These are phyloP conservation scores for Harpegnathos saltator DNA, from an alignment of 1,140 invertebrate species.

Conservation along the genomic window DNA sequence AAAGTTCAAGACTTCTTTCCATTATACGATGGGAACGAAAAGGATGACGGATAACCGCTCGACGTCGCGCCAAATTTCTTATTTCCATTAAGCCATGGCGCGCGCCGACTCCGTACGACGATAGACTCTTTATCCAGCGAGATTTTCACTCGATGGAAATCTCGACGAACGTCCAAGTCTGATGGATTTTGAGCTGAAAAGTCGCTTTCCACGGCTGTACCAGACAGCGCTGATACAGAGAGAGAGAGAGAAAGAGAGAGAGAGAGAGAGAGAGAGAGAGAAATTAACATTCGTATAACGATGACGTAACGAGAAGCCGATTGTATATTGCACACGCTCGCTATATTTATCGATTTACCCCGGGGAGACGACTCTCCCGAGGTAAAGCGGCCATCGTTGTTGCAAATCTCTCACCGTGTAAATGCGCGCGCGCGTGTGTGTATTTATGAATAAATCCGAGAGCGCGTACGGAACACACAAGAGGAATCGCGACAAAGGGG, in stretches of 20 bases:
- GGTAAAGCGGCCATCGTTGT: conserved; percentile 5
- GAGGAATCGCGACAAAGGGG: conserved; percentile 11
- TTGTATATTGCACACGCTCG: background rate
- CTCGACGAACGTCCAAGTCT: background rate
- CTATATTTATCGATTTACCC: conserved; percentile 55
- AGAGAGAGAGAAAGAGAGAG: no score
- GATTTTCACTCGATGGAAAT: background rate
- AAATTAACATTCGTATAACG: background rate
- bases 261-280: no score
- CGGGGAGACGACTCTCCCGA: conserved; percentile 28
- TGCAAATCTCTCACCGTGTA: background rate
- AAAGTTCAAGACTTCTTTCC: conserved; percentile 6
- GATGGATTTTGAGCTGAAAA: background rate
- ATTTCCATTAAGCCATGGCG: background rate
- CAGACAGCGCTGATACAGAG: no score
- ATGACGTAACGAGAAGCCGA: background rate
- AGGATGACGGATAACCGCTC: conserved; percentile 21
- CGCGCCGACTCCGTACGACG: background rate
- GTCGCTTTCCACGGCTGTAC: conserved; percentile 21
- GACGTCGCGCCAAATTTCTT: conserved; percentile 1
- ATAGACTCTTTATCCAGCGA: background rate
- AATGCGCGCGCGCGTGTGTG: no score
- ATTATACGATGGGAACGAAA: background rate
- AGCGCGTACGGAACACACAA: background rate
- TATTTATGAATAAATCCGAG: conserved; percentile 50